Conservation (phyloP, 2,797 vertebrate genomes). For the Leucoraja ocellata region DNA sequence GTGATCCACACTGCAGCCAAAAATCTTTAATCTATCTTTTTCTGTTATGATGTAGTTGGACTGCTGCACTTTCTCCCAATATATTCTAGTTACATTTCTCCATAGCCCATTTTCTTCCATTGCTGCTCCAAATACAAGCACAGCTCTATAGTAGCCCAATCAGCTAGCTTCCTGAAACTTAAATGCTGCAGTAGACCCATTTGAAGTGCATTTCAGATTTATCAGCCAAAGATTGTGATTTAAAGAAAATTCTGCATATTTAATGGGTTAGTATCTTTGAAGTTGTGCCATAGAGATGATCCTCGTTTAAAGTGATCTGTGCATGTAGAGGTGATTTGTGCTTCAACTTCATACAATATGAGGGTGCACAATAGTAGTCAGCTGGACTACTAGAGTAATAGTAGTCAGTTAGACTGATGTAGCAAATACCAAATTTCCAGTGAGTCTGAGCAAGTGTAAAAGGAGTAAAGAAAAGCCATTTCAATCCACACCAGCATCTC, state of each 20-base stretch:
- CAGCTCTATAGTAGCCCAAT: not conserved
- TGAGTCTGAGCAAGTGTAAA: not conserved
- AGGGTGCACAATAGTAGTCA: not conserved
- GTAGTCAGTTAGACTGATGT: not conserved
- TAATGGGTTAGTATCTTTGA: not conserved
- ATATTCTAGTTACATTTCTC: conserved; percentile 1
- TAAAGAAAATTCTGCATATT: not conserved
- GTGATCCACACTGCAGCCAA: too few relatives aligned
- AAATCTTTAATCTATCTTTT: not conserved
- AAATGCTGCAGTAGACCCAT: not conserved
- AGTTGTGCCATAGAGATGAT: conserved; percentile 20
- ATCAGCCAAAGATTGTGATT: conserved; percentile 25
- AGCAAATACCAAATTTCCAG: not conserved
- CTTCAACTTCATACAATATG: not conserved
- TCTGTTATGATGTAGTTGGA: not conserved
- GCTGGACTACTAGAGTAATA: not conserved
- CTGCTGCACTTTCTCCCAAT: not conserved
- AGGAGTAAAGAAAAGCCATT: not conserved
- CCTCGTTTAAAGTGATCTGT: not conserved
- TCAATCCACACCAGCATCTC: not conserved
- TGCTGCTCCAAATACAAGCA: not conserved
- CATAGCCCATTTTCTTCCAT: not conserved
- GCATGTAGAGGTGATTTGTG: not conserved
- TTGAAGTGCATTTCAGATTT: not conserved
- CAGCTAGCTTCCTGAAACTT: not conserved